These are phyloP conservation scores for Triplophysa dalaica DNA, from an alignment of 2,113 vertebrate species.

Conservation along the genomic window DNA sequence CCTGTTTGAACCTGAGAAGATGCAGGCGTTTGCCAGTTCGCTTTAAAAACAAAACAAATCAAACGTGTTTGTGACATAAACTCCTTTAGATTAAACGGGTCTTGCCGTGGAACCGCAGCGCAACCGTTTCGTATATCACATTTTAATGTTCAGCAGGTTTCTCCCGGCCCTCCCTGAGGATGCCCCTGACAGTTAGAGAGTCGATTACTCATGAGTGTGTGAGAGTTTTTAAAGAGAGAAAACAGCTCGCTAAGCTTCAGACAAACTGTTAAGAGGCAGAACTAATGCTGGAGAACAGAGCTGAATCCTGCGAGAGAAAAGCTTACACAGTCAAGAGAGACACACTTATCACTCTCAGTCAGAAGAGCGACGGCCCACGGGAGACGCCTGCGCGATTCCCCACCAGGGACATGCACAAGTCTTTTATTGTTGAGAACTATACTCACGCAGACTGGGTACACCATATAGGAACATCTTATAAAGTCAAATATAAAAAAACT, in stretches of 20 bases:
- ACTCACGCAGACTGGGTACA: no score
- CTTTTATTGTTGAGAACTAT: no score
- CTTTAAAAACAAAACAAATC: neutral
- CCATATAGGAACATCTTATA: no score
- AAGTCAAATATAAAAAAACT: no score
- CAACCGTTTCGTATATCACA: neutral
- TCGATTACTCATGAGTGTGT: neutral
- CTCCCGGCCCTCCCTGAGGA: no score
- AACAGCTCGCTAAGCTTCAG: neutral
- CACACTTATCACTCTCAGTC: no score
- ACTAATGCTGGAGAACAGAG: neutral
- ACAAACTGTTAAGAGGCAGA: neutral
- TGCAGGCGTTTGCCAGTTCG: neutral
- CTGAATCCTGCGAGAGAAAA: neutral
- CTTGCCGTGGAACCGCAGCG: neutral
- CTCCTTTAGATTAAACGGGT: neutral
- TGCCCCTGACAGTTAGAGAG: neutral
- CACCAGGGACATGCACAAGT: no score
- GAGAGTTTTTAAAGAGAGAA: neutral
- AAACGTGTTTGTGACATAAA: neutral
- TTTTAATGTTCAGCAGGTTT: neutral
- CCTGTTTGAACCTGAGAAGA: neutral
- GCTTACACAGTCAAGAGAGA: no score
- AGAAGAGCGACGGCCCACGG: no score
- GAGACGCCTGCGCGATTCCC: no score